Percentiles rank a stretch among this genome's conserved stretches.
phyloP scores from a whole-genome alignment of 2,113 vertebrate genomes.

The Rhinolophus sinicus region DNA sequence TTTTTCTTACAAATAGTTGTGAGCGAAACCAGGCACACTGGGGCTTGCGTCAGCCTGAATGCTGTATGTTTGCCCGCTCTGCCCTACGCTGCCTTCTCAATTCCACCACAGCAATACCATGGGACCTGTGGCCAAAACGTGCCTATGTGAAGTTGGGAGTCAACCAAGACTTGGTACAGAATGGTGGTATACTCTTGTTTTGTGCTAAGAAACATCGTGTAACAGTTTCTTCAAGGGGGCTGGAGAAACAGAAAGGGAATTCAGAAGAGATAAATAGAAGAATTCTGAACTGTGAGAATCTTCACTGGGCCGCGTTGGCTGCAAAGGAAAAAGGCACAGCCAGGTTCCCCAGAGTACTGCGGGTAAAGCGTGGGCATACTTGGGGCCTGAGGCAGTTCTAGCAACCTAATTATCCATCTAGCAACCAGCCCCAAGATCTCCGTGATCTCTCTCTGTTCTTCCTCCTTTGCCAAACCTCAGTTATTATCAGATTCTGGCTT shows the following conservation, averaged over 20 bases:
- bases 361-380: too few species aligned
- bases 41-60: neutral
- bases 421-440: neutral
- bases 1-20: neutral
- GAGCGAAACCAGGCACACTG: neutral
- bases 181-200: neutral
- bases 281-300: neutral
- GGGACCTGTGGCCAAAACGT: neutral
- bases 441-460: neutral
- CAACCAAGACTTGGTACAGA: neutral
- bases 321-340: neutral
- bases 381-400: neutral
- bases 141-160: neutral
- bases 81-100: neutral
- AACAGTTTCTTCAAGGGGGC: neutral
- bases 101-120: accelerated
- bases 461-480: neutral
- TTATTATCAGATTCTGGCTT: neutral
- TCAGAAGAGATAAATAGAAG: neutral
- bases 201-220: neutral
- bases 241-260: neutral
- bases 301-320: neutral
- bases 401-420: neutral
- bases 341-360: neutral
- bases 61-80: neutral